These are phyloP conservation scores for Syrmaticus mikado DNA, from an alignment of 2,113 vertebrate genomes.

Conservation along the genomic window DNA sequence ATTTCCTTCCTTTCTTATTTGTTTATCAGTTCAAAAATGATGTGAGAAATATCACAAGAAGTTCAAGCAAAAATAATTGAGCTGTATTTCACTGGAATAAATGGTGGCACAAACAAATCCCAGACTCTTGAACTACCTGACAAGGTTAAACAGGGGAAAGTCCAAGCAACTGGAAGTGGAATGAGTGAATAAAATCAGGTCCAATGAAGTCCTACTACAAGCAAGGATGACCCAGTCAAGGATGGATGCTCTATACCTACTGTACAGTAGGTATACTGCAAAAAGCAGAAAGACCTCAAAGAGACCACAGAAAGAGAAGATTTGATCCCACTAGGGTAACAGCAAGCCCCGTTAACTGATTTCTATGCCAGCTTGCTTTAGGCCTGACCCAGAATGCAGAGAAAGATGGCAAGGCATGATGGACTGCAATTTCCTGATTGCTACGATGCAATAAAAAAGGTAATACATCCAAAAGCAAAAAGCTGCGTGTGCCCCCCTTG, in stretches of 20 bases:
- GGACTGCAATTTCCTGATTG: background rate
- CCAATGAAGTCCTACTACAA: background rate
- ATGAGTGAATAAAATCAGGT: background rate
- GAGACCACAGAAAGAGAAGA: background rate
- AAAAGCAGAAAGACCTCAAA: background rate
- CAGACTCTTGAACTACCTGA: background rate
- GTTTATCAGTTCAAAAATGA: background rate
- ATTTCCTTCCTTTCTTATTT: background rate
- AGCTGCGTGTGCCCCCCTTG: background rate
- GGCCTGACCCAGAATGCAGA: background rate
- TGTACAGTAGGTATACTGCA: no score
- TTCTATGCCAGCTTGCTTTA: background rate
- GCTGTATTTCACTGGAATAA: background rate
- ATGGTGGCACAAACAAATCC: background rate
- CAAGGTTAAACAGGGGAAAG: background rate
- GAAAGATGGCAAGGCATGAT: background rate
- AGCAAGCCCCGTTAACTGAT: background rate
- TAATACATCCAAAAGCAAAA: background rate
- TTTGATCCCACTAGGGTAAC: background rate
- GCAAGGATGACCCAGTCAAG: background rate
- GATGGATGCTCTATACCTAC: background rate
- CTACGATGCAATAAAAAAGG: background rate
- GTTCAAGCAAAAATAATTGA: background rate
- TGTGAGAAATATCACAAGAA: background rate
- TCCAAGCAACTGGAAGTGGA: background rate